Evolutionary conservation across 2,888 invertebrate genomes (phyloP).

Genomic region (Muschampia plurimacula): DNA sequence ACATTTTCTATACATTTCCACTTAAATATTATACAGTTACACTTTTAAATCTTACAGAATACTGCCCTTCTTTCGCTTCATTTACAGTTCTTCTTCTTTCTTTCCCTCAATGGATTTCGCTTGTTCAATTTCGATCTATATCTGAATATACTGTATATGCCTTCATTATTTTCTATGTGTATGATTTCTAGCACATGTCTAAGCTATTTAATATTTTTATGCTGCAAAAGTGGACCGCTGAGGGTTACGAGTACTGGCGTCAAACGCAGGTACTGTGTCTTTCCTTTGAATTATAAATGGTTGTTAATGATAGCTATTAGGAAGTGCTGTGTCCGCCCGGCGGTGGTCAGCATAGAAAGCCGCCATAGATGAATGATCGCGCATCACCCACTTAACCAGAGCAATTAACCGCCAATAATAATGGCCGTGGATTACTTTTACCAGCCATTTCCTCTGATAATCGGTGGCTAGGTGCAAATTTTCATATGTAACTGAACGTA

Average conservation of each 20-base stretch:
- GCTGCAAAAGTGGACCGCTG: slow-evolving; percentile 39
- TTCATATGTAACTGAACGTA: slow-evolving; percentile 13
- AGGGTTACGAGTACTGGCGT: slow-evolving; percentile 39
- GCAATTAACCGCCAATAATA: slow-evolving; percentile 48
- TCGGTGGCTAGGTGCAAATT: slow-evolving; percentile 19
- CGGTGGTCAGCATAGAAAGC: slow-evolving; percentile 24
- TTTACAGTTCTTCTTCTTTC: not conserved
- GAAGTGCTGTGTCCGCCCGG: slow-evolving; percentile 15
- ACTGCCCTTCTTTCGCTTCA: not conserved
- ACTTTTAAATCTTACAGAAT: not conserved
- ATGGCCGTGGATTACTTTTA: slow-evolving; percentile 43
- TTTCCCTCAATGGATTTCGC: not conserved
- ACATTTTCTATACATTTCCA: not conserved
- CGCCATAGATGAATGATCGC: slow-evolving; percentile 33
- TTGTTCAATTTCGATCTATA: not conserved
- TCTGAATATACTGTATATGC: not conserved
- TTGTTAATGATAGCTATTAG: slow-evolving; percentile 33
- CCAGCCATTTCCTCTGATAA: slow-evolving; percentile 39
- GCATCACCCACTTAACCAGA: slow-evolving; percentile 43
- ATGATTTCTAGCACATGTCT: slow-evolving; percentile 26
- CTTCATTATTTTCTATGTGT: not conserved
- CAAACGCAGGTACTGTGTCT: slow-evolving; percentile 38
- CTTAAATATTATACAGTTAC: not conserved
- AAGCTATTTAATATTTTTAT: slow-evolving; percentile 39
- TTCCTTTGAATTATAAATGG: slow-evolving; percentile 27